These are phyloP conservation scores for Orientallactaga bullata DNA, from an alignment of 2,113 vertebrate genomes.

Conservation along the genomic window DNA sequence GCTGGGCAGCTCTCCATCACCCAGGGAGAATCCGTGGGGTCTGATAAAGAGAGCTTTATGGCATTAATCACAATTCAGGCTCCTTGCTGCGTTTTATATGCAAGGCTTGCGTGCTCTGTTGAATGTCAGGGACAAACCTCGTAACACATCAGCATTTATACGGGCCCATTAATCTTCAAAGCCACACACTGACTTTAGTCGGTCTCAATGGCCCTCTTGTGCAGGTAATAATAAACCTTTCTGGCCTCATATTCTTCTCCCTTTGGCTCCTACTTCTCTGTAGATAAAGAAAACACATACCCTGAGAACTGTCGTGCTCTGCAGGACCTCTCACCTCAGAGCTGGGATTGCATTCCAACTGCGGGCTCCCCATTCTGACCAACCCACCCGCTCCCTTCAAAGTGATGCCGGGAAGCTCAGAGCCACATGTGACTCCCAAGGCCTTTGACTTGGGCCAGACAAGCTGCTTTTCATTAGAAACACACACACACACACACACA, in stretches of 20 bases:
- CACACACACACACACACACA: too few species aligned
- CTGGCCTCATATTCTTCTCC: not conserved
- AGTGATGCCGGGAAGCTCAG: not conserved
- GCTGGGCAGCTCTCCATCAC: not conserved
- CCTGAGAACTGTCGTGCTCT: not conserved
- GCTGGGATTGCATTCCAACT: not conserved
- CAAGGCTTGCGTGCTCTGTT: constrained; percentile 36
- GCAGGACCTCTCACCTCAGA: accelerated
- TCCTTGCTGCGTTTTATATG: not conserved
- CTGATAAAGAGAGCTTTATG: not conserved
- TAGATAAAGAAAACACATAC: constrained; percentile 25
- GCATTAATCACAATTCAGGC: not conserved
- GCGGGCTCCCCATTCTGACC: accelerated
- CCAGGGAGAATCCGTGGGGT: not conserved
- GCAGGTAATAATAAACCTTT: constrained; percentile 33
- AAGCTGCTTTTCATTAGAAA: not conserved
- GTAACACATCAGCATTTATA: not conserved
- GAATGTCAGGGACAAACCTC: constrained; percentile 21
- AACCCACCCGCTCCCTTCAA: accelerated
- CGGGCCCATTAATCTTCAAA: constrained; percentile 55
- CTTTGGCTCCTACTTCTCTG: not conserved
- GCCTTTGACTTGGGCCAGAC: not conserved
- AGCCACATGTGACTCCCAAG: not conserved
- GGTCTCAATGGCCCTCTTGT: not conserved
- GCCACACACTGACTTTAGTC: not conserved